Conservation (phyloP, 2,113 vertebrate species). For the Megalops atlanticus region DNA sequence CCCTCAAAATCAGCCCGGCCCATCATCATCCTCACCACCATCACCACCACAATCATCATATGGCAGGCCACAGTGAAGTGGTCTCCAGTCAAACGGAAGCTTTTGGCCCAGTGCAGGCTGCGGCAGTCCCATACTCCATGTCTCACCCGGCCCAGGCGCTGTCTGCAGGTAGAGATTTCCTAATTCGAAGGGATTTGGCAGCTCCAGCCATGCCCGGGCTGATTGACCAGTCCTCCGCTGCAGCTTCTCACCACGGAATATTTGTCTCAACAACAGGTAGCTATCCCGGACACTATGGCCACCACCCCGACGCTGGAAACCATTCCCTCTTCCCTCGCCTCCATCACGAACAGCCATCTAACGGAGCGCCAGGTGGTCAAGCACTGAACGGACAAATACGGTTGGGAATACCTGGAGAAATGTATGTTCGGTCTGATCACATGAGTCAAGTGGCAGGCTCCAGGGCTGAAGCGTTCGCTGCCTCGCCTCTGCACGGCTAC, state of each 20-base stretch:
- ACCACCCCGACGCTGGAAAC: conserved; percentile 87
- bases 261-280: conserved; percentile 99
- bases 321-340: conserved; percentile 90
- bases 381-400: conserved; percentile 93
- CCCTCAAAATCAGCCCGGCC: conserved; percentile 89
- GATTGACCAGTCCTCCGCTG: conserved; percentile 77
- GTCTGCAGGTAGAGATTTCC: conserved; percentile 88
- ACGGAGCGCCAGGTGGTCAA: conserved; percentile 89
- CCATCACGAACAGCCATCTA: conserved; percentile 84
- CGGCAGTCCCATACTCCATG: conserved; percentile 75
- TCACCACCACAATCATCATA: conserved; percentile 81
- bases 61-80: conserved; percentile 84
- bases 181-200: conserved; percentile 85
- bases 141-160: conserved; percentile 79
- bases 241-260: conserved; percentile 90
- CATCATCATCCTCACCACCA: conserved; percentile 81
- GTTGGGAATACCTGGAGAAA: conserved; percentile 97
- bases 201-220: conserved; percentile 83
- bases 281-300: conserved; percentile 96
- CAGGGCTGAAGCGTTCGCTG: conserved; percentile 89
- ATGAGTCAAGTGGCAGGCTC: conserved; percentile 87
- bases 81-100: conserved; percentile 83
- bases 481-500: conserved; percentile 88
- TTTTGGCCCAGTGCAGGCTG: conserved; percentile 81
- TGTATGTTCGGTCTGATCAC: conserved; percentile 94